These are phyloP conservation scores for Ursus arctos DNA, from an alignment of 2,113 vertebrate genomes.

Conservation along the genomic window DNA sequence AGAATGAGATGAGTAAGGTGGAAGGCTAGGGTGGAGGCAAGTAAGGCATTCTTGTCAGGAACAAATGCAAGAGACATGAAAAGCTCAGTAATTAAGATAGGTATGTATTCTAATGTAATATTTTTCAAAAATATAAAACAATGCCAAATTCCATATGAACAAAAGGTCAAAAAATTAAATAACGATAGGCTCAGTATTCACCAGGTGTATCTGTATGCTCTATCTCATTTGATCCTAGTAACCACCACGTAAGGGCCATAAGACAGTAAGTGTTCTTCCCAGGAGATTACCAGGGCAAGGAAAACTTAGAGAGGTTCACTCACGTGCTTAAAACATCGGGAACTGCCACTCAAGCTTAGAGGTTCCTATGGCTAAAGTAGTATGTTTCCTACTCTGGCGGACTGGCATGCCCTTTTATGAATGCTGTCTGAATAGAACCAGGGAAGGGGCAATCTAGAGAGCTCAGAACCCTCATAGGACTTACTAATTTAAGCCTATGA, in stretches of 20 bases:
- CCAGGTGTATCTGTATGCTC: fast-evolving
- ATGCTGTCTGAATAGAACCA: not conserved
- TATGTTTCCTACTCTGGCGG: not conserved
- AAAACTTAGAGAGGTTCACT: not conserved
- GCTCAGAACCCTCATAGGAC: not conserved
- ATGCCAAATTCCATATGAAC: not conserved
- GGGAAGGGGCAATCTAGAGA: not conserved
- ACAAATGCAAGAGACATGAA: not conserved
- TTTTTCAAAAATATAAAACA: not conserved
- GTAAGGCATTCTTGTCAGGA: not conserved
- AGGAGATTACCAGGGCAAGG: not conserved
- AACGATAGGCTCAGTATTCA: not conserved
- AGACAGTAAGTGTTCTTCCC: not conserved
- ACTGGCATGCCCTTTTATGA: not conserved
- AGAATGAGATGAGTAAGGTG: not conserved
- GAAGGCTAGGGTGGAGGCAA: not conserved
- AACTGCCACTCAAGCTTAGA: not conserved
- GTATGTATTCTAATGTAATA: not conserved
- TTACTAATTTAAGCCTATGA: not conserved
- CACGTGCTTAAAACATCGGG: not conserved
- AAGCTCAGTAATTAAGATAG: not conserved
- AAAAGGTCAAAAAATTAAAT: not conserved
- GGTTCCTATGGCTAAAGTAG: not conserved
- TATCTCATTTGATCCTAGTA: not conserved
- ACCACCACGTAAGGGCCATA: not conserved